phyloP scores from a whole-genome alignment of 23 tunicate species.

The Halocynthia roretzi region DNA sequence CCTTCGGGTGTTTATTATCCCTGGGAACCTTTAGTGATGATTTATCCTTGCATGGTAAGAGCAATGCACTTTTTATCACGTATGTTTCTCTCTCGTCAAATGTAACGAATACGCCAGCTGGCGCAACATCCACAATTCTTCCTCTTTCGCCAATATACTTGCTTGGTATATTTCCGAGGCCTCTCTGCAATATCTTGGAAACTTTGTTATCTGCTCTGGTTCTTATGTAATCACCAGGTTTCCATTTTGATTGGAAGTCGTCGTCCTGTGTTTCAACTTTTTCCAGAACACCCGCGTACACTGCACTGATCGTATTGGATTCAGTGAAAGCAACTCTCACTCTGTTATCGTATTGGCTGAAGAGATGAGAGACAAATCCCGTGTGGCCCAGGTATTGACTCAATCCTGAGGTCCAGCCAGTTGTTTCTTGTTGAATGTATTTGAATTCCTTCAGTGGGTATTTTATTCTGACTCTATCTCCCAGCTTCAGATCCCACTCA shows the following conservation, averaged over 20 bases:
- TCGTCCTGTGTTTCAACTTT: slow-evolving; percentile 3
- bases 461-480: slow-evolving; percentile 20
- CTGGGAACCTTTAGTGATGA: background rate
- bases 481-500: slow-evolving; percentile 13
- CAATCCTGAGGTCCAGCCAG: slow-evolving; percentile 10
- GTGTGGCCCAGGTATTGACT: background rate
- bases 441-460: slow-evolving; percentile 8
- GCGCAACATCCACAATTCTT: slow-evolving; percentile 14
- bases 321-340: background rate
- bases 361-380: background rate
- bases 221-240: slow-evolving; percentile 8
- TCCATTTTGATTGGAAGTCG: background rate
- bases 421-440: background rate
- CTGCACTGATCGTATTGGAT: background rate
- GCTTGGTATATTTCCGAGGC: slow-evolving; percentile 7
- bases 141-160: slow-evolving; percentile 2
- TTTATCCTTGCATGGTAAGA: slow-evolving; percentile 7
- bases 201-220: background rate
- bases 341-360: background rate
- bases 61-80: slow-evolving; percentile 1
- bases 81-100: slow-evolving; percentile 1
- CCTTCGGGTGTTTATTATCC: background rate
- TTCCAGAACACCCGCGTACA: slow-evolving; percentile 14
- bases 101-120: background rate
- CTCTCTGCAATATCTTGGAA: background rate